These are phyloP conservation scores for Oncorhynchus kisutch DNA, from an alignment of 2,113 vertebrate genomes.

Conservation along the genomic window DNA sequence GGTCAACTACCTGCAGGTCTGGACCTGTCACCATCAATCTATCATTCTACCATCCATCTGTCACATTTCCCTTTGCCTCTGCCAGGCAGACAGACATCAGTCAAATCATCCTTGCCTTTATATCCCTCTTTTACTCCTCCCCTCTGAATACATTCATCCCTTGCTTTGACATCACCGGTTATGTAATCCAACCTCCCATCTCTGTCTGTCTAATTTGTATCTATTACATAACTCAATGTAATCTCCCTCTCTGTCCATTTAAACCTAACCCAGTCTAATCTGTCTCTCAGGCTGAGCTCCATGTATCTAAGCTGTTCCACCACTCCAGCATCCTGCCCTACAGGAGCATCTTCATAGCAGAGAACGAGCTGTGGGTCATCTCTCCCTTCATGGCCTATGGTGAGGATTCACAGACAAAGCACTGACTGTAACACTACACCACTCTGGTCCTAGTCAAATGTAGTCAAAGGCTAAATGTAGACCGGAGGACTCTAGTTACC, in stretches of 20 bases:
- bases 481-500: no score
- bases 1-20: slow-evolving; percentile 94
- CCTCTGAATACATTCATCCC: not conserved
- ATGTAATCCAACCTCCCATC: not conserved
- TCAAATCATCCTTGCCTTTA: not conserved
- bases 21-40: slow-evolving; percentile 7
- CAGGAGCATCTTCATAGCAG: slow-evolving; percentile 90
- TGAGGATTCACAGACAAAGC: slow-evolving; percentile 59
- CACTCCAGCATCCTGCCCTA: slow-evolving; percentile 94
- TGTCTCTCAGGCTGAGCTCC: slow-evolving; percentile 83
- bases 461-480: no score
- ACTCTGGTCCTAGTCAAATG: no score
- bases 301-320: slow-evolving; percentile 94
- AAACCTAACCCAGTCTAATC: not conserved
- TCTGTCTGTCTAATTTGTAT: not conserved
- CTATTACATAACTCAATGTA: not conserved
- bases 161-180: not conserved
- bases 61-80: not conserved
- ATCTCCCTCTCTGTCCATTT: not conserved
- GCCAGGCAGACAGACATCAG: no score
- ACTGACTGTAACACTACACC: not conserved
- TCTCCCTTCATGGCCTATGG: slow-evolving; percentile 97
- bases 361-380: slow-evolving; percentile 97
- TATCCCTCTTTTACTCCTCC: not conserved
- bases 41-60: not conserved